Percentiles rank a stretch among this genome's conserved stretches.
These are phyloP conservation scores for Scalopus aquaticus DNA, from an alignment of 2,113 vertebrate species.

Conservation along the genomic window DNA sequence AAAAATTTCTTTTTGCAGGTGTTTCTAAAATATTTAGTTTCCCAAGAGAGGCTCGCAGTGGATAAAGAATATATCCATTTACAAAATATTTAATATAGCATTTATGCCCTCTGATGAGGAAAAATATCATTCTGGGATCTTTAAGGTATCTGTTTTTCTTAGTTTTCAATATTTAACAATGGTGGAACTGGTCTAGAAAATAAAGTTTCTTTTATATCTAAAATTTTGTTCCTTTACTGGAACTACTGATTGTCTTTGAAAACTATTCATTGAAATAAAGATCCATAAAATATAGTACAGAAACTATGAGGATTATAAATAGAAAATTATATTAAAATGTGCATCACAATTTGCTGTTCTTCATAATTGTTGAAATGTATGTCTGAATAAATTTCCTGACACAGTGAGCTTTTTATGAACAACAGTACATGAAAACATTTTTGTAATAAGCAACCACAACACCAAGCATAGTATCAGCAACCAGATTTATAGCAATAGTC, in stretches of 20 bases:
- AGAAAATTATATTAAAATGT: neutral
- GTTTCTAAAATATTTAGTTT: neutral
- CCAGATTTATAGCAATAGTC: neutral
- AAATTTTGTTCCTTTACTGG: neutral
- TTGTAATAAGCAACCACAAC: neutral
- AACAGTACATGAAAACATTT: neutral
- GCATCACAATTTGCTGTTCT: neutral
- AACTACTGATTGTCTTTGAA: neutral
- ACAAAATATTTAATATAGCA: neutral
- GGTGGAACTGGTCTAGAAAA: neutral
- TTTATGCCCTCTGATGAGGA: neutral
- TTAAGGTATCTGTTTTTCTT: neutral
- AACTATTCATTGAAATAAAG: neutral
- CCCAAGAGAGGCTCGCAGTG: neutral
- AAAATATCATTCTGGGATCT: neutral
- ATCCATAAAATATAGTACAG: neutral
- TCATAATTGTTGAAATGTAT: neutral
- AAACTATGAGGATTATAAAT: neutral
- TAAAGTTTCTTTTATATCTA: neutral
- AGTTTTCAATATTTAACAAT: neutral
- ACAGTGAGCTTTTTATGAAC: neutral
- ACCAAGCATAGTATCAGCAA: neutral
- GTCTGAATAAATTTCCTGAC: neutral
- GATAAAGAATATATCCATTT: neutral
- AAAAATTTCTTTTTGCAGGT: neutral